Percentiles rank a stretch among this genome's conserved stretches.
Evolutionary conservation across 2,888 invertebrate species (phyloP).

Genomic region (Napeogenes inachia): DNA sequence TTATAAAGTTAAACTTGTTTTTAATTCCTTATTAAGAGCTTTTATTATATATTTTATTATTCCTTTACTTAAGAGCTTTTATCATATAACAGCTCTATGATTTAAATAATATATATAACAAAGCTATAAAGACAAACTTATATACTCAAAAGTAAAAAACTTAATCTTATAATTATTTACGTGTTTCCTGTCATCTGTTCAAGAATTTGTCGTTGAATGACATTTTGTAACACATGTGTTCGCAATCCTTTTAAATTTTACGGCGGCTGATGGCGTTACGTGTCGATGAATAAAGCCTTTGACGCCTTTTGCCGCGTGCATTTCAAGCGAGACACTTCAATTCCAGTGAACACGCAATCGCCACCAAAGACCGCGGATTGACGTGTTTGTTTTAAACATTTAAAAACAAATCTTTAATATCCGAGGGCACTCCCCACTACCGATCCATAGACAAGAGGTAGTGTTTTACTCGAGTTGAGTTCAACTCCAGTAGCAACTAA

Average conservation of each 20-base stretch:
- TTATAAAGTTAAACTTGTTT: too few species aligned
- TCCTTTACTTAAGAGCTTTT: too few species aligned
- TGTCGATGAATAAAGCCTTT: slow-evolving; percentile 70
- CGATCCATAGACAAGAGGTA: too few species aligned
- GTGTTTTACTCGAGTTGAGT: too few species aligned
- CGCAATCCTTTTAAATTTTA: slow-evolving; percentile 44
- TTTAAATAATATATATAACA: too few species aligned
- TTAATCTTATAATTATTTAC: too few species aligned
- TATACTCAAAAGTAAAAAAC: too few species aligned
- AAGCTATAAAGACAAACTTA: too few species aligned
- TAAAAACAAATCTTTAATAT: not conserved
- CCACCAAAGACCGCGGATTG: slow-evolving; percentile 32
- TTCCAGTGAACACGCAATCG: slow-evolving; percentile 56
- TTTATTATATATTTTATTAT: too few species aligned
- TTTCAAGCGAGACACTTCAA: slow-evolving; percentile 61
- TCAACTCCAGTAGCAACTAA: too few species aligned
- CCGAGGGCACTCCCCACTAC: not conserved
- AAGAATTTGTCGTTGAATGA: slow-evolving; percentile 5
- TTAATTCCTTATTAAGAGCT: too few species aligned
- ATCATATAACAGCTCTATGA: too few species aligned
- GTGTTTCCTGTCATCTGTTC: slow-evolving; percentile 14
- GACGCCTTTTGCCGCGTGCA: slow-evolving; percentile 64
- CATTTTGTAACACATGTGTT: slow-evolving; percentile 29
- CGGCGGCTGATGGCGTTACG: slow-evolving; percentile 51
- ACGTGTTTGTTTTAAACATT: slow-evolving; percentile 17